Percentiles rank a stretch among this genome's conserved stretches.
These are phyloP conservation scores for Eumaeus atala DNA, from an alignment of 1,140 invertebrate species.

Conservation along the genomic window DNA sequence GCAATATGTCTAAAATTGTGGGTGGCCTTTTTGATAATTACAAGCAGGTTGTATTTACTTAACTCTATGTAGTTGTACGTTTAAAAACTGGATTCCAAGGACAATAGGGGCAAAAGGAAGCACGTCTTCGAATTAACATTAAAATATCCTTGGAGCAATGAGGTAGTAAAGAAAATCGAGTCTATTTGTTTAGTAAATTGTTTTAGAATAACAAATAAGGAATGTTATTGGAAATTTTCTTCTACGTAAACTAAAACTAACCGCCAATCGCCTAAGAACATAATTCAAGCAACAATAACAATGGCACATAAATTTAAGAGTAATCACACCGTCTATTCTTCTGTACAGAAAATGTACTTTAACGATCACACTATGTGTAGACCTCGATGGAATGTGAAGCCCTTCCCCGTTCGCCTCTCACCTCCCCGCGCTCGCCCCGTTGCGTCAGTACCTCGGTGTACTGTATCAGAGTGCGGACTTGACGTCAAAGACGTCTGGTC, in stretches of 20 bases:
- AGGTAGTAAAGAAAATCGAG: conserved; percentile 11
- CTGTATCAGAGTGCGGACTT: no score
- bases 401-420: no score
- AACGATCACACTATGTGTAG: no score
- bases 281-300: not conserved
- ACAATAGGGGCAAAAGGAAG: not conserved
- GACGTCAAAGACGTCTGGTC: no score
- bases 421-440: no score
- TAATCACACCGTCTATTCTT: no score
- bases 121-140: not conserved
- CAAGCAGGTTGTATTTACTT: not conserved
- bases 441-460: no score
- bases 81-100: not conserved
- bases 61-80: not conserved
- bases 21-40: not conserved
- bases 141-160: not conserved
- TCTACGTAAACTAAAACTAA: not conserved
- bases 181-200: not conserved
- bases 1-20: not conserved
- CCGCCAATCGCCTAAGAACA: not conserved
- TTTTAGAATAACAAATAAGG: not conserved
- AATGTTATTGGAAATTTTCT: conserved; percentile 4
- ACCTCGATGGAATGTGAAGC: no score
- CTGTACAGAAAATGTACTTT: no score
- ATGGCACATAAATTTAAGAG: not conserved